Conservation (phyloP, 2,888 invertebrate species). For the Synanthedon formicaeformis region DNA sequence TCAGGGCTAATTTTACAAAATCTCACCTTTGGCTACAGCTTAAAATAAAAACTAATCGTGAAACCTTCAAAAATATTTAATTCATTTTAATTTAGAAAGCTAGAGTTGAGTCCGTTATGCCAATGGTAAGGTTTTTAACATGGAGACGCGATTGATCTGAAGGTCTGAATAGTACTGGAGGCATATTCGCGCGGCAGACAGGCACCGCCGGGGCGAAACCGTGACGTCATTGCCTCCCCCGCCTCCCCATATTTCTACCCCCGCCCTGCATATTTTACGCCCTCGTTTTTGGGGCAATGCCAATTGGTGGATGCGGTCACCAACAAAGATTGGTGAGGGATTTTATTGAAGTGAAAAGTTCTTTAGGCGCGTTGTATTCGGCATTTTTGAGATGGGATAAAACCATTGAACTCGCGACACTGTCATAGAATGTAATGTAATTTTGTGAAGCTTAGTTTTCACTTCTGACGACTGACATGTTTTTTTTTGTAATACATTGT, state of each 20-base stretch:
- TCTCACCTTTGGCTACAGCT: neutral
- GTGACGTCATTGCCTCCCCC: constrained; percentile 46
- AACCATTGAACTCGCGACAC: too few relatives aligned
- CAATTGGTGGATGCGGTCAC: constrained; percentile 19
- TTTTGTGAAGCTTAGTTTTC: too few relatives aligned
- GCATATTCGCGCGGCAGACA: constrained; percentile 28
- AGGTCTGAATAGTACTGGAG: constrained; percentile 33
- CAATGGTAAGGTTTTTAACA: constrained; percentile 13
- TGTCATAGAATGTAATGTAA: too few relatives aligned
- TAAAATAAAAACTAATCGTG: neutral
- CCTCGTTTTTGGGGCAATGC: constrained; percentile 41
- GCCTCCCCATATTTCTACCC: constrained; percentile 21
- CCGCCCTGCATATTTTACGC: constrained; percentile 47
- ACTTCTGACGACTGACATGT: too few relatives aligned
- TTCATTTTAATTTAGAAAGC: neutral
- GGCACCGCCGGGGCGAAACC: constrained; percentile 38
- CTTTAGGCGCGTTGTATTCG: too few relatives aligned
- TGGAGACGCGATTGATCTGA: constrained; percentile 38
- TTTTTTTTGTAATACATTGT: too few relatives aligned
- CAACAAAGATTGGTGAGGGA: too few relatives aligned
- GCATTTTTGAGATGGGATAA: too few relatives aligned
- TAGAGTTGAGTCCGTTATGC: constrained; percentile 15
- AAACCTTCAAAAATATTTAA: neutral
- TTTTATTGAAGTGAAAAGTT: too few relatives aligned
- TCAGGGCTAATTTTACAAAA: neutral